These are phyloP conservation scores for Acanthurus leucopareius DNA, from an alignment of 2,797 vertebrate genomes.

Conservation along the genomic window DNA sequence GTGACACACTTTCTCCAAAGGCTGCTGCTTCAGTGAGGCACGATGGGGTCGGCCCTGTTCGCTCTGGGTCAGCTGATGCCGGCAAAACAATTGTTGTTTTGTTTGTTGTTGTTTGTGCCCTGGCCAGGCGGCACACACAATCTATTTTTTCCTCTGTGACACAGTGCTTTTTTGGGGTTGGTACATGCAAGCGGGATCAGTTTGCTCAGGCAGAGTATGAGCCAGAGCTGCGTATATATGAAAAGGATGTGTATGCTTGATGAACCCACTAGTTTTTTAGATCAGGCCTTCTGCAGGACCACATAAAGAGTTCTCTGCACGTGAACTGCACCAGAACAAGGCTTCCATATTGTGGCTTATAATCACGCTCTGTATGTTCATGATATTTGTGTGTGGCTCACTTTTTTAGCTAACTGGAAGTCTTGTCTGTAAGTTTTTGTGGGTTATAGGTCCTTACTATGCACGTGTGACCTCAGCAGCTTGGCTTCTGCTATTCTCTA, in stretches of 20 bases:
- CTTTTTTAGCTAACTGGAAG: conserved; percentile 34
- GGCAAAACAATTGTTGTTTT: conserved; percentile 75
- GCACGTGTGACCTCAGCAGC: conserved; percentile 58
- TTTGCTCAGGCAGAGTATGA: not conserved
- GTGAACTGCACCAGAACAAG: conserved; percentile 54
- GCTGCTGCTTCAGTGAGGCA: conserved; percentile 47
- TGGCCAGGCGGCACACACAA: not conserved
- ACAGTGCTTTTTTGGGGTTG: conserved; percentile 25
- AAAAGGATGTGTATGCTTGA: conserved; percentile 26
- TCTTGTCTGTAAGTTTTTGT: conserved; percentile 55
- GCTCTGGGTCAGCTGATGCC: conserved; percentile 76
- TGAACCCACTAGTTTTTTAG: conserved; percentile 43
- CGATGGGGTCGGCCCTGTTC: conserved; percentile 50
- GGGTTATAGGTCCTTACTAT: conserved; percentile 48
- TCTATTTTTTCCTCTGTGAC: conserved; percentile 42
- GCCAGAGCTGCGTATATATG: not conserved
- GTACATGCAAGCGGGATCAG: conserved; percentile 18
- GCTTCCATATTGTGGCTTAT: conserved; percentile 48
- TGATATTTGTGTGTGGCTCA: conserved; percentile 16
- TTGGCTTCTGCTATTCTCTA: conserved; percentile 43
- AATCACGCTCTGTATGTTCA: conserved; percentile 22
- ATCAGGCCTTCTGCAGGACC: conserved; percentile 26
- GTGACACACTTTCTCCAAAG: conserved; percentile 67
- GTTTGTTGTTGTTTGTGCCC: conserved; percentile 59
- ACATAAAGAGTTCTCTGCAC: conserved; percentile 44